Evolutionary conservation across 2,888 invertebrate species (phyloP), one percentile per base, ranked within the genome.

Genomic region (Agriopis marginaria): DNA sequence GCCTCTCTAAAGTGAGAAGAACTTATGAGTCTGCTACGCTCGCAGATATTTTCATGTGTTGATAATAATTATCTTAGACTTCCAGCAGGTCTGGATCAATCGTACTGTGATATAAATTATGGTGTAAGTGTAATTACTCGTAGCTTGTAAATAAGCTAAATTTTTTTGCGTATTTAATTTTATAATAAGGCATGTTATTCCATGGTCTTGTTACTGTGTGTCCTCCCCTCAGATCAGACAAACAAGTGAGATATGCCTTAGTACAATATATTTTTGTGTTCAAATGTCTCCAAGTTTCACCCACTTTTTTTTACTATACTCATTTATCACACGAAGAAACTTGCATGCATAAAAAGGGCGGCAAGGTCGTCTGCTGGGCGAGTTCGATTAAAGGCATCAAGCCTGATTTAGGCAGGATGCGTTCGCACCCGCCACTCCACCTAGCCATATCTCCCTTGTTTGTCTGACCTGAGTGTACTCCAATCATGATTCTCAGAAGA

Each of bases 21-120:
- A 42, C 47, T 11, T 11, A 12, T 12, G 45, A 10, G 5, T 11
- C 49, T n/a, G 14, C 7, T 49, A 49, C 14, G 1, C n/a, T 49
- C 14, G 14, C 7, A 49, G 7, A 32, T 32, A 14, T 51, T 23
- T 32, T n/a, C 3, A n/a, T 7, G 49, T 54, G 54, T 54, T n/a
- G n/a, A 54, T 54, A 6, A 40, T 39, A 39, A 54, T 54, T 53
- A 23, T 39, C 39, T 67, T 58, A 44, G 23, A 50, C n/a, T 51
- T 71, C 72, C 74, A 73, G 76, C 71, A 0, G 67, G 70, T 12
- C 76, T 76, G 74, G 73, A 69, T 53, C 12, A 73, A 70, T 63
- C 45, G 72, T 81, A 76, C 86, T 88, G 87, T 88, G 87, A 88
- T 88, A 88, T 85, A 81, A 82, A 77, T 78, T 77, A 78, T 79